Evolutionary conservation across 2,113 vertebrate species (phyloP).

Genomic region (Myocastor coypus): DNA sequence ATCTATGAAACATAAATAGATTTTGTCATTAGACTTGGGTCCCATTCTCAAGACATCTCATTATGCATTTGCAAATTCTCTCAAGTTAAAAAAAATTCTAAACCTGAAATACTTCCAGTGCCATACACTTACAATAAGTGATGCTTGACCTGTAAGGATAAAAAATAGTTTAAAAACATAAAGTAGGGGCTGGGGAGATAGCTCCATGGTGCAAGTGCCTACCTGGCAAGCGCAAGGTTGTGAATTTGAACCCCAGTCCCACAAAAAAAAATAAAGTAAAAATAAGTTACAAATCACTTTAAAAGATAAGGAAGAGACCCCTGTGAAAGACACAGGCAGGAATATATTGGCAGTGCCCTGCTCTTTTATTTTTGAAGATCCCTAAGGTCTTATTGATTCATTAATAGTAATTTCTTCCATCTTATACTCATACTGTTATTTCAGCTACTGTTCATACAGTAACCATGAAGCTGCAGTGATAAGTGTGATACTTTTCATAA

Average conservation of each 20-base stretch:
- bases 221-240: too few species aligned
- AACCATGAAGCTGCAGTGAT: neutral
- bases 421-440: neutral
- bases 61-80: neutral
- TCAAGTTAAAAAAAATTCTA: neutral
- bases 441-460: neutral
- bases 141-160: neutral
- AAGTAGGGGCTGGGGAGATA: too few species aligned
- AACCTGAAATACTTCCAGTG: neutral
- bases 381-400: neutral
- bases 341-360: neutral
- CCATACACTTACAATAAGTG: neutral
- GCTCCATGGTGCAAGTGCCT: too few species aligned
- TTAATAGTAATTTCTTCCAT: conserved; percentile 39
- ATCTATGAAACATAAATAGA: neutral
- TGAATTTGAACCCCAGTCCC: too few species aligned
- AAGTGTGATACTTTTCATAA: neutral
- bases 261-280: neutral
- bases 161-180: conserved; percentile 60
- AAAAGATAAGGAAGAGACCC: neutral
- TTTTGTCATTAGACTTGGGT: neutral
- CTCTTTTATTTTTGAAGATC: conserved; percentile 7
- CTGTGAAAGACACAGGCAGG: neutral
- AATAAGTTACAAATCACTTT: neutral
- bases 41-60: neutral